Evolutionary conservation across 2,113 vertebrate species (phyloP), one percentile per base, ranked within the genome.

Genomic region (Lucifuga dentata): DNA sequence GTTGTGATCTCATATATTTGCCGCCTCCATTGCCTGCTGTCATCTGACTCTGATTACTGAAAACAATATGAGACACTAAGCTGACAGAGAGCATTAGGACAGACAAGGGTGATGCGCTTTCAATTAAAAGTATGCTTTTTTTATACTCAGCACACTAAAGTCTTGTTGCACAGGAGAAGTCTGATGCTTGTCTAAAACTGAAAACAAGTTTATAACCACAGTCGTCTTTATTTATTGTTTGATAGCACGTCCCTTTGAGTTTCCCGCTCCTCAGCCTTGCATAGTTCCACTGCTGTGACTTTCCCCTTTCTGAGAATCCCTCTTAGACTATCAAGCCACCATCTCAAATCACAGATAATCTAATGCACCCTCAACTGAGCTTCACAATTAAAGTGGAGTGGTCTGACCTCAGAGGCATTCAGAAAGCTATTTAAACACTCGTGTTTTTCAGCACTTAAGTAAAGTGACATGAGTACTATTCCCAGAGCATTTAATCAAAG

Each of bases 381-480:
- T 26, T 75, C 50, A 19, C 61, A 46, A 39, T 58, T 78, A 68
- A 56, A 66, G 52, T 44, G 43, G 62, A 89, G 76, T 58, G 33
- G 15, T 61, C 53, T 65, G 83, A 76, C 79, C 77, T 82, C 68
- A 19, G 24, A 76, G 50, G n/a, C 62, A 32, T 75, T 66, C 65
- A 35, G 53, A 66, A 68, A 79, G 45, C 56, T 48, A 49, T 77
- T 78, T 43, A 51, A 78, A 68, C 68, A 24, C 23, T 35, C 1
- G 56, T 69, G 69, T 84, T 82, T 81, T 77, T 70, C 62, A 49
- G 49, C 76, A 73, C 83, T 81, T 78, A 84, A 78, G 84, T 84
- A 83, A 77, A 76, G 40, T 73, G 76, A 78, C 73, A 73, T 0
- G 1, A 45, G 46, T 46, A 10, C 33, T 40, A 39, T 63, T 78